Percentiles rank a stretch among this genome's conserved stretches.
Evolutionary conservation across 2,888 invertebrate species (phyloP).

Genomic region (Onchidella celtica): DNA sequence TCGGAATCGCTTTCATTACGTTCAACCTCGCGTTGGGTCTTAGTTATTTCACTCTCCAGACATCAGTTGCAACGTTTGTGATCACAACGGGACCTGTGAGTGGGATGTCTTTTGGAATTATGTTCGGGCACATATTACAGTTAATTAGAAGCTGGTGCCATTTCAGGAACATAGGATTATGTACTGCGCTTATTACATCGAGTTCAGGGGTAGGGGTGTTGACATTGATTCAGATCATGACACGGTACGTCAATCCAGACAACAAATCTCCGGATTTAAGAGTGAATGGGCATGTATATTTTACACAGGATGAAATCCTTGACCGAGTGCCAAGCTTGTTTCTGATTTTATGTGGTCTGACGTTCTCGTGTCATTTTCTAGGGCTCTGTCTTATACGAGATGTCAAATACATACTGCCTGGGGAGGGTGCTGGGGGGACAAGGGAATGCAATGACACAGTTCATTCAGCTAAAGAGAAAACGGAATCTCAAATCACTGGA

Average conservation of each 20-base stretch:
- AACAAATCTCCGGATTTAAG: background rate
- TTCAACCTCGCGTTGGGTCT: background rate
- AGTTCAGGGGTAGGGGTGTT: background rate
- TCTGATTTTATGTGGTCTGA: background rate
- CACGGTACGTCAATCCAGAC: background rate
- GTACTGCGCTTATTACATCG: background rate
- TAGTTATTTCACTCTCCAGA: background rate
- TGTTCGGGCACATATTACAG: too few species aligned
- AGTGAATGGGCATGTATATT: background rate
- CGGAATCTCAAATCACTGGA: too few species aligned
- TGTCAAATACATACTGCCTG: too few species aligned
- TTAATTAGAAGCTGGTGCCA: background rate
- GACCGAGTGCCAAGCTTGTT: background rate
- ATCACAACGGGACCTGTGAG: background rate
- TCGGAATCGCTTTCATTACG: background rate
- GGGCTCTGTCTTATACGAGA: too few species aligned
- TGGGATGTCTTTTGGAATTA: too few species aligned
- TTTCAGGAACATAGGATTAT: background rate
- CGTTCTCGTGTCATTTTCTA: background rate
- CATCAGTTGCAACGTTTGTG: background rate
- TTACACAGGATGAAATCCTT: background rate
- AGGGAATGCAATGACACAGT: too few species aligned
- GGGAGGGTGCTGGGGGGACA: too few species aligned
- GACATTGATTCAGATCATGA: background rate
- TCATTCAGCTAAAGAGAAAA: too few species aligned